Evolutionary conservation across 2,888 invertebrate genomes (phyloP), one percentile per base, ranked within the genome.

Genomic region (Ptychoptera albimana): DNA sequence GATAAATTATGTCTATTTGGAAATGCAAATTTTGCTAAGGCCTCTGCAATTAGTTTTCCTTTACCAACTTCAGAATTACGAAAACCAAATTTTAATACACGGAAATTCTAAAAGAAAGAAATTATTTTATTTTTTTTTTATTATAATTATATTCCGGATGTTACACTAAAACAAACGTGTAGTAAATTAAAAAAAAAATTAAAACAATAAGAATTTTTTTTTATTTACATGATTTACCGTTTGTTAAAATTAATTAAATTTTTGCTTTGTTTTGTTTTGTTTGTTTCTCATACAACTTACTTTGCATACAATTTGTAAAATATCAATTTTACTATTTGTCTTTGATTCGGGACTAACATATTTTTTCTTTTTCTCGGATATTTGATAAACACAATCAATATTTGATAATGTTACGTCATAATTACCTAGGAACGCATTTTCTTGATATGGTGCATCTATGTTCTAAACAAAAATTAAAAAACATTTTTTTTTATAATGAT

Each of bases 81-180:
- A 66, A 93, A 93, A 49, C 84, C 84, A 67, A 89, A 91, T 46
- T 82, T 83, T 54, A 91, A 72, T 39, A 84, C 79, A 57, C 84
- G 77, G 73, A 92, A 84, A 67, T 92, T 89, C 83, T 87, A 69
- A 50, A 47, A 50, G 52, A 43, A 50, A 42, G 23, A 47, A 16
- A 42, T 41, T 34, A 40, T 14, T 38, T 40, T 43, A 52, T 39
- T 23, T 5, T 23, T 3, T 23, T 5, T 23, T 23, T 5, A 23
- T 23, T 5, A n/a, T n/a, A 23, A 23, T 23, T 23, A 23, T 23
- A 7, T 23, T 23, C 23, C 23, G 23, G 23, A 23, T 23, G 23
- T 23, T 3, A 23, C 23, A 5, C n/a, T n/a, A n/a, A n/a, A n/a
- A n/a, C 3, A 23, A 23, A 23, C 23, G 23, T 23, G 23, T 23